Evolutionary conservation across 2,113 vertebrate species (phyloP), one percentile per base, ranked within the genome.

Genomic region (Dinomys branickii): DNA sequence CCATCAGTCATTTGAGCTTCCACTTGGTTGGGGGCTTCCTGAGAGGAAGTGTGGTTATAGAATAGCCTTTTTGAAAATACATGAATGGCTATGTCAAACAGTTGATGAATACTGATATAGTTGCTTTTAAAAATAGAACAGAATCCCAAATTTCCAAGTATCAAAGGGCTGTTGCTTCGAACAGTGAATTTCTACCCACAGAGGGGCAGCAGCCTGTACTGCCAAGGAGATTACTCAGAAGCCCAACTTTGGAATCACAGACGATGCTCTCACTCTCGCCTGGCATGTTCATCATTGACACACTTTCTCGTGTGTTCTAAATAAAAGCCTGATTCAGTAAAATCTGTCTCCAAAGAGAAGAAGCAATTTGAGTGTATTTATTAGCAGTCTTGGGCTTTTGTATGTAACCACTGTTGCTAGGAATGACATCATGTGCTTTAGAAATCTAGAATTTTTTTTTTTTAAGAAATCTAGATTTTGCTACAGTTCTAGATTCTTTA

Each of bases 31-130:
- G 81, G 47, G 86, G 88, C 90, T 98, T 97, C 93, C 95, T 95
- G 94, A 89, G 90, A 94, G 97, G 96, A 97, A 97, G 81, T 97
- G 69, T 96, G 87, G 95, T 97, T 94, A 90, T 95, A 97, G 87
- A 98, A 97, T 95, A 81, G 96, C 52, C 94, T 97, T 96, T 97
- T 96, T 97, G 89, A 97, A 96, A 94, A 90, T 97, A 94, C 97
- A 94, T 97, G 94, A 98, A 96, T 97, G 90, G 71, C 93, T 93
- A 63, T 97, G 96, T 91, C 86, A 88, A 95, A 83, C 95, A 94
- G 95, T 97, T 73, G 85, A 96, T 98, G 97, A 96, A 97, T 97
- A 94, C 95, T 95, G 97, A 96, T 97, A 97, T 84, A 84, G 93
- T 82, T 92, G 67, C 90, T 92, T 97, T 96, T 67, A 94, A 97